Conservation (phyloP, 2,113 vertebrate genomes). For the Rattus rattus region DNA sequence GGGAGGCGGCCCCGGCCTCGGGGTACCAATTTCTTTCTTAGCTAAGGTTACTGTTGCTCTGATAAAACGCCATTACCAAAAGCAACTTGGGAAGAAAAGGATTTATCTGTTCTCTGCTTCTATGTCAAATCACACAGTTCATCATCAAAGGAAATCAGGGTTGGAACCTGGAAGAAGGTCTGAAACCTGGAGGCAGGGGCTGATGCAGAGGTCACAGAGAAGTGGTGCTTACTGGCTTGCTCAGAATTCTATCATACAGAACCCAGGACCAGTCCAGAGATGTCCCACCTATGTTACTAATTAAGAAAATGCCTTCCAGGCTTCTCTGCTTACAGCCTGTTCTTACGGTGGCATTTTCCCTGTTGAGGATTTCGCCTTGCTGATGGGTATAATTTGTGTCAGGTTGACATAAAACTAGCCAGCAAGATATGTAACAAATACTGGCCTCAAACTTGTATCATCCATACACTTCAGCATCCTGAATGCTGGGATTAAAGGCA, state of each 20-base stretch:
- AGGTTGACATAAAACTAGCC: background rate
- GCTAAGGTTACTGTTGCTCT: background rate
- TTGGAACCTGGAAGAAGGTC: background rate
- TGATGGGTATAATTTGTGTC: background rate
- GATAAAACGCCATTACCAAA: background rate
- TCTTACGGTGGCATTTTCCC: background rate
- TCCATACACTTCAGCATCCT: background rate
- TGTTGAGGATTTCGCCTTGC: background rate
- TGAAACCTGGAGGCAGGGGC: background rate
- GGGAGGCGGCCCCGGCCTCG: fast-evolving
- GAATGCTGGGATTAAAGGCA: background rate
- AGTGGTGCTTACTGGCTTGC: background rate
- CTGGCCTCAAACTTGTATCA: background rate
- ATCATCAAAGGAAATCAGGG: background rate
- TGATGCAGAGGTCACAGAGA: background rate
- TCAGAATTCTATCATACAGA: background rate
- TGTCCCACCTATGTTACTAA: background rate
- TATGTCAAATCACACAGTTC: background rate
- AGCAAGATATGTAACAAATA: background rate
- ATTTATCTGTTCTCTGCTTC: background rate
- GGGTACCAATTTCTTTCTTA: background rate
- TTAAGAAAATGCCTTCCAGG: background rate
- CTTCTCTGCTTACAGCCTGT: background rate
- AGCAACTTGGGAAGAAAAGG: background rate
- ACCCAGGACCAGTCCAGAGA: background rate